Percentiles rank a stretch among this genome's conserved stretches.
Evolutionary conservation across 2,888 invertebrate genomes (phyloP).

Genomic region (Eubasilissa splendida): DNA sequence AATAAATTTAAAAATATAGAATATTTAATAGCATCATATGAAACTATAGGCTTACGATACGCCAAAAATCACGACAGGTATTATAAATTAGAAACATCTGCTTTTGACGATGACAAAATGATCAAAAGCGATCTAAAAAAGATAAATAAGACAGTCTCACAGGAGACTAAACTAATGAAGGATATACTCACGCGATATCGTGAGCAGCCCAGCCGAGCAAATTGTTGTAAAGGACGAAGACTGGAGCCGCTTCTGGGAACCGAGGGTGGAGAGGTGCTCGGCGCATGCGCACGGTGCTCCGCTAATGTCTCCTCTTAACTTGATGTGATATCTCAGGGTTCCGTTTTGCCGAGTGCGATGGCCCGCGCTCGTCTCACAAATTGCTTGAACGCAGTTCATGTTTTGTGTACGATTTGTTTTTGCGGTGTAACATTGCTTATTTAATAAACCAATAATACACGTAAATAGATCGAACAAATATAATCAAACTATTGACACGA

Average conservation of each 20-base stretch:
- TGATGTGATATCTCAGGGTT: conserved; percentile 22
- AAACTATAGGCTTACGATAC: no score
- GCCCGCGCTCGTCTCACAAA: neutral
- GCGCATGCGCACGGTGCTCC: neutral
- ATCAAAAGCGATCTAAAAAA: conserved; percentile 1
- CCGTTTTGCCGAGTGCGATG: conserved; percentile 15
- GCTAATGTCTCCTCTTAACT: conserved; percentile 20
- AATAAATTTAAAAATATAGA: no score
- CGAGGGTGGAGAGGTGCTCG: neutral
- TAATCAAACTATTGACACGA: no score
- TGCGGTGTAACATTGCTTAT: no score
- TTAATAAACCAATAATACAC: no score
- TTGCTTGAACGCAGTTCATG: no score
- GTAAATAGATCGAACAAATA: no score
- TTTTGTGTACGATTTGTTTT: no score
- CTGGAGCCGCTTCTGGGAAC: conserved; percentile 21
- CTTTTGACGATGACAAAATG: neutral
- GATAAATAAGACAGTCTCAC: conserved; percentile 5
- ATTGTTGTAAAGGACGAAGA: conserved; percentile 16
- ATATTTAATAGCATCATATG: no score
- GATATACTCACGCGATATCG: conserved; percentile 53
- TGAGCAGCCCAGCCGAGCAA: conserved; percentile 41
- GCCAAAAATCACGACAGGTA: no score
- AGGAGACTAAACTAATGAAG: conserved; percentile 42
- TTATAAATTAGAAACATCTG: neutral